Percentiles rank a stretch among this genome's conserved stretches.
phyloP scores from a whole-genome alignment of 2,888 invertebrate species.

The Mechanitis messenoides region DNA sequence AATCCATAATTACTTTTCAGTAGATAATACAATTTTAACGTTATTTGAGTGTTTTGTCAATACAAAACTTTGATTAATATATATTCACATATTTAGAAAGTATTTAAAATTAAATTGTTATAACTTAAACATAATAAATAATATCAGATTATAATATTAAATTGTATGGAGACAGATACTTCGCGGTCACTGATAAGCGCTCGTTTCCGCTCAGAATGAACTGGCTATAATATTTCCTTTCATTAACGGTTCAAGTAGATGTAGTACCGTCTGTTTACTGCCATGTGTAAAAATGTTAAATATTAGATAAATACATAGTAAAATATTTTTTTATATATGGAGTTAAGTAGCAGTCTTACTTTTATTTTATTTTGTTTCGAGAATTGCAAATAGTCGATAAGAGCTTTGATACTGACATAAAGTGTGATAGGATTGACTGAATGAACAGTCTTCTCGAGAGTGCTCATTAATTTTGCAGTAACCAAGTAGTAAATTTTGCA shows the following conservation, averaged over 20 bases:
- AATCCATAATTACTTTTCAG: slow-evolving; percentile 53
- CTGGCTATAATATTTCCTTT: neutral
- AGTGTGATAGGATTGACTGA: slow-evolving; percentile 71
- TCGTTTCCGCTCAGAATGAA: slow-evolving; percentile 2
- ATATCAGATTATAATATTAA: neutral
- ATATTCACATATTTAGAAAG: slow-evolving; percentile 20
- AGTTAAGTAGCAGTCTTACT: no score
- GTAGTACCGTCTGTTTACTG: neutral
- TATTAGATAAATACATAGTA: neutral
- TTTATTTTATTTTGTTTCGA: neutral
- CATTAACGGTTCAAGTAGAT: neutral
- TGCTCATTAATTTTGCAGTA: slow-evolving; percentile 69
- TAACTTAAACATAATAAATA: neutral
- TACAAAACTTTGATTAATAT: neutral
- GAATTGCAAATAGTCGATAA: slow-evolving; percentile 43
- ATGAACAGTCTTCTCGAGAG: slow-evolving; percentile 66
- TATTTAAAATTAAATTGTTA: neutral
- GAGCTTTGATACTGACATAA: slow-evolving; percentile 66
- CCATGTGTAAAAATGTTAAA: neutral
- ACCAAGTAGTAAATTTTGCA: slow-evolving; percentile 61
- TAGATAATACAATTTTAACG: slow-evolving; percentile 36
- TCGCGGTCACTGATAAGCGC: slow-evolving; percentile 2
- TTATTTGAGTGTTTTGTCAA: slow-evolving; percentile 32
- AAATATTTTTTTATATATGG: neutral
- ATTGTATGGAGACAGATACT: slow-evolving; percentile 3